These are phyloP conservation scores for Threskiornis aethiopicus DNA, from an alignment of 2,797 vertebrate genomes.

Conservation along the genomic window DNA sequence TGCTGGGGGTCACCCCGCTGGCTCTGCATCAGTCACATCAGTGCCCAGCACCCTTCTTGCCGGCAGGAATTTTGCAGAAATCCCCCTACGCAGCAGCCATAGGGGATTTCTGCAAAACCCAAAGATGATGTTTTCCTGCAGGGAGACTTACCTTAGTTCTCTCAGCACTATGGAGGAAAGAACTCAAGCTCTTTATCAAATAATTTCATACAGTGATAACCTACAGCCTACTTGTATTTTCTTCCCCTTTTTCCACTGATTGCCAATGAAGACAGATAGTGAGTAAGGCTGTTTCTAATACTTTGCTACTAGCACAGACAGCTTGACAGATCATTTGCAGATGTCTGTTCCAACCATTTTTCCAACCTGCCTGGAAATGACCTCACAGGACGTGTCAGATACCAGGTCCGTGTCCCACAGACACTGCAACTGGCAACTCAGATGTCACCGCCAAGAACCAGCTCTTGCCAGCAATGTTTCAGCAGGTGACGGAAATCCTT, in stretches of 20 bases:
- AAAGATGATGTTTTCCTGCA: background rate
- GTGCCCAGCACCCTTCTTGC: background rate
- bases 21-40: background rate
- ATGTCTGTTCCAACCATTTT: background rate
- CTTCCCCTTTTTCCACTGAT: background rate
- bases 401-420: background rate
- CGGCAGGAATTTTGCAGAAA: background rate
- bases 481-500: background rate
- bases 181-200: background rate
- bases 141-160: background rate
- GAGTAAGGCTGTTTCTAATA: background rate
- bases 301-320: background rate
- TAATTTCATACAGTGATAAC: background rate
- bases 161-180: background rate
- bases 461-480: background rate
- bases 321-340: background rate
- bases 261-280: background rate
- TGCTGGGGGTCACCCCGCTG: background rate
- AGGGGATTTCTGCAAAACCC: background rate
- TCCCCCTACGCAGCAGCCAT: background rate
- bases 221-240: background rate
- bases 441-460: background rate
- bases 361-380: slow-evolving; percentile 6
- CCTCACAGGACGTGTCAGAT: background rate
- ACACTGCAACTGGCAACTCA: background rate